Conservation (phyloP, 2,113 vertebrate species). For the Campylomormyrus numenius region DNA sequence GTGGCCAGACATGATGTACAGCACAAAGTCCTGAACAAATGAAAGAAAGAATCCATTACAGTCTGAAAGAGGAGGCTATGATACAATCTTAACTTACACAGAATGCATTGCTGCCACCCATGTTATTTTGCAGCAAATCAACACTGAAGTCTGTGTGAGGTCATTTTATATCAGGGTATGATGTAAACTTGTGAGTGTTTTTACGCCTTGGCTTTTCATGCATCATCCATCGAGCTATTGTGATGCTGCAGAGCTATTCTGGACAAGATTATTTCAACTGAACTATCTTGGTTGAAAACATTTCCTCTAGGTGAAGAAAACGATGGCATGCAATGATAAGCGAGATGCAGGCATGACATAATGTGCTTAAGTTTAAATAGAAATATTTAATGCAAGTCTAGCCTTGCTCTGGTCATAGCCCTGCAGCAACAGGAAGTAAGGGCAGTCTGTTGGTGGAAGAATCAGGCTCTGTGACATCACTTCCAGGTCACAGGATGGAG, state of each 20-base stretch:
- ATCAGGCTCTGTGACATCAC: conserved; percentile 82
- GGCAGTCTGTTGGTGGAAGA: conserved; percentile 76
- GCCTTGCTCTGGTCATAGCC: conserved; percentile 79
- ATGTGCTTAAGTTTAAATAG: conserved; percentile 45
- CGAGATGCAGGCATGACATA: conserved; percentile 63
- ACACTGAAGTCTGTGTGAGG: conserved; percentile 60
- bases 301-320: background rate
- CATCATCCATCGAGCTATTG: conserved; percentile 47
- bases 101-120: conserved; percentile 47
- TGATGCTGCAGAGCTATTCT: conserved; percentile 52
- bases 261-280: conserved; percentile 42
- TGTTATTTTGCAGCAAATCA: conserved; percentile 64
- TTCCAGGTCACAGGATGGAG: conserved; percentile 66
- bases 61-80: background rate
- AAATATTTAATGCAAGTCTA: conserved; percentile 48
- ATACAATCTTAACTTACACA: conserved; percentile 43
- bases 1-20: conserved; percentile 81
- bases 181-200: conserved; percentile 47
- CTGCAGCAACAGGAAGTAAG: conserved; percentile 83
- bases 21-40: conserved; percentile 75
- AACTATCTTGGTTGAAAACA: conserved; percentile 42
- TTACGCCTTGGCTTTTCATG: conserved; percentile 26
- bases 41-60: background rate
- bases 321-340: conserved; percentile 65
- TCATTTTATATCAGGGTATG: conserved; percentile 56